Evolutionary conservation across 2,888 invertebrate genomes (phyloP), one percentile per base, ranked within the genome.

Genomic region (Lissonota sp.): DNA sequence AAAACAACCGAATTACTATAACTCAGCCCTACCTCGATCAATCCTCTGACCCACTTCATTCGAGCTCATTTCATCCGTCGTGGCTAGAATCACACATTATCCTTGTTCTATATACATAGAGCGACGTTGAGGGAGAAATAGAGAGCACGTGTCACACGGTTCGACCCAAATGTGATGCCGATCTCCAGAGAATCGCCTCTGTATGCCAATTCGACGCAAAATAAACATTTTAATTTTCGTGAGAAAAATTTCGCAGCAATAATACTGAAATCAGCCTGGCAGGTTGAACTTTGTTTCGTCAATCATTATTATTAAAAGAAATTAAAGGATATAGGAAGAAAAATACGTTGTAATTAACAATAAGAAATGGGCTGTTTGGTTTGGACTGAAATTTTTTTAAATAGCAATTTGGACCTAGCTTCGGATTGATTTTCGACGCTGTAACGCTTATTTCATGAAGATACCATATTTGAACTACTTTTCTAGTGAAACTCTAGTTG

Each of bases 41-140:
- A 51, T 71, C 71, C 51, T 26, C 44, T 58, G 79, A 74, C 74
- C 69, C 69, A 74, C 79, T 79, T 64, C 62, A 51, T 77, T 77
- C 70, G 62, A 64, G 70, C 40, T 71, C 77, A 70, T 79, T 79
- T 79, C 63, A 74, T 74, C 74, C 40, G 14, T 42, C 39, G 69
- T 26, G 64, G 64, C 64, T 58, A 44, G 37, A 64, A 58, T 37
- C 64, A 26, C 63, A 49, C 55, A 42, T 60, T 73, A 73, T 3
- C 26, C 26, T 73, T 57, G 14, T 42, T 14, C 26, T 37, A 7
- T 53, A 14, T 42, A 57, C 64, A 16, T 16, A 26, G n/a, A 16
- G 40, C 16, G 42, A 40, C 26, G 26, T 62, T n/a, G 12, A 62
- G 26, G 5, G 53, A 53, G 12, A 7, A 7, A 62, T 39, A 8